phyloP scores from a whole-genome alignment of 2,888 invertebrate species.

The Pseudococcus jackbeardsleyi region DNA sequence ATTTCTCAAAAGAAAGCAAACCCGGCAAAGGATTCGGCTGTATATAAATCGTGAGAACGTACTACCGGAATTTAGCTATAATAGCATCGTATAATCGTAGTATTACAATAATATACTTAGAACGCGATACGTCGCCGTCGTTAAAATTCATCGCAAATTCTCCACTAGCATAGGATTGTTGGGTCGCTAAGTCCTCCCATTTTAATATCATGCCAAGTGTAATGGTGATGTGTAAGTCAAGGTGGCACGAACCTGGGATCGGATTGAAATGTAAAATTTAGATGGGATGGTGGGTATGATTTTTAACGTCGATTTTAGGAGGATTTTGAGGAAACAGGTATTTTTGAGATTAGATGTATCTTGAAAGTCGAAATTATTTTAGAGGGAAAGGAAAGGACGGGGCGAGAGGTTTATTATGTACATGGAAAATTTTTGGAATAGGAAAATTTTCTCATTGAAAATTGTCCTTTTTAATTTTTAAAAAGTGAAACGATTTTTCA shows the following conservation, averaged over 20 bases:
- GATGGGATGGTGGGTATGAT: no score
- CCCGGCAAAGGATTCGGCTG: slow-evolving; percentile 16
- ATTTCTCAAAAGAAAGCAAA: slow-evolving; percentile 24
- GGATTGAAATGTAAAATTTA: not conserved
- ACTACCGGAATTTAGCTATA: slow-evolving; percentile 60
- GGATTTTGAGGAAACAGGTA: no score
- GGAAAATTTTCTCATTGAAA: no score
- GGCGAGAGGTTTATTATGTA: no score
- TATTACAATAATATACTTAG: not conserved
- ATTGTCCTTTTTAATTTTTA: no score
- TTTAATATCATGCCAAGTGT: slow-evolving; percentile 5
- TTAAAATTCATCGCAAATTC: slow-evolving; percentile 63
- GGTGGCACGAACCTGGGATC: not conserved
- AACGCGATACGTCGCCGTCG: slow-evolving; percentile 23
- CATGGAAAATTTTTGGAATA: no score
- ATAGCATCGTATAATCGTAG: not conserved
- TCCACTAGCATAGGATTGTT: not conserved
- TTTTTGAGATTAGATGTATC: no score
- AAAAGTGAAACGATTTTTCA: no score
- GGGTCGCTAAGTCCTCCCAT: slow-evolving; percentile 37
- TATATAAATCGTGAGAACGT: slow-evolving; percentile 58
- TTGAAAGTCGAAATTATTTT: no score
- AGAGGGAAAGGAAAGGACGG: no score
- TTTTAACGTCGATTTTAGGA: no score
- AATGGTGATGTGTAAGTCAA: not conserved